A percentile compares a stretch with the other conserved stretches of the same genome.
phyloP scores from a whole-genome alignment of 1,140 invertebrate species.

The Proctacanthus coquilletti region DNA sequence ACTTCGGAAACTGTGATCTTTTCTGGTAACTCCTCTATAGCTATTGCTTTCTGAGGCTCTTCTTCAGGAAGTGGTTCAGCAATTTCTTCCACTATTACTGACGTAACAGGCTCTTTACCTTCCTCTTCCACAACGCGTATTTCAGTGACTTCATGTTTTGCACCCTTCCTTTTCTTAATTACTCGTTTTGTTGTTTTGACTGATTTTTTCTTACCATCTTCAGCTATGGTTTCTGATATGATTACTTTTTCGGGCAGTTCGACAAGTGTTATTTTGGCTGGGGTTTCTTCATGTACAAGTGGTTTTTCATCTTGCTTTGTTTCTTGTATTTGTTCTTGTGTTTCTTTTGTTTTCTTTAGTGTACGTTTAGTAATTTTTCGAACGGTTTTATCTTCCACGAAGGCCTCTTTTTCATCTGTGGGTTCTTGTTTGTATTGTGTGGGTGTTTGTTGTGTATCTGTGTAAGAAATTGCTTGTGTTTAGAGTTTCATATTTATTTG shows the following conservation, averaged over 20 bases:
- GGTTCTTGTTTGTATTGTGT: slow-evolving; percentile 33
- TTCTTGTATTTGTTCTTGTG: slow-evolving; percentile 6
- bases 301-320: slow-evolving; percentile 9
- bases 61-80: slow-evolving; percentile 5
- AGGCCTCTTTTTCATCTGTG: slow-evolving; percentile 30
- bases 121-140: slow-evolving; percentile 18
- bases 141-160: slow-evolving; percentile 13
- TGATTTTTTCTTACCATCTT: slow-evolving; percentile 13
- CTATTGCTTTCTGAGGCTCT: slow-evolving; percentile 1
- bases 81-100: slow-evolving; percentile 13
- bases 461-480: slow-evolving; percentile 20
- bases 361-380: slow-evolving; percentile 4
- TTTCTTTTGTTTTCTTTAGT: slow-evolving; percentile 15
- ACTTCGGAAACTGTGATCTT: slow-evolving; percentile 2
- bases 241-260: slow-evolving; percentile 17
- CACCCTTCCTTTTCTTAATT: slow-evolving; percentile 10
- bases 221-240: slow-evolving; percentile 9
- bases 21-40: slow-evolving; percentile 6
- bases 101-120: slow-evolving; percentile 15
- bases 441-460: slow-evolving; percentile 31
- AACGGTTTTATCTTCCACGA: slow-evolving; percentile 23
- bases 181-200: slow-evolving; percentile 16
- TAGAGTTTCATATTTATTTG: slow-evolving; percentile 14
- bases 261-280: slow-evolving; percentile 9
- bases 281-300: slow-evolving; percentile 5